Evolutionary conservation across 2,113 vertebrate species (phyloP).

Genomic region (Ciconia boyciana): DNA sequence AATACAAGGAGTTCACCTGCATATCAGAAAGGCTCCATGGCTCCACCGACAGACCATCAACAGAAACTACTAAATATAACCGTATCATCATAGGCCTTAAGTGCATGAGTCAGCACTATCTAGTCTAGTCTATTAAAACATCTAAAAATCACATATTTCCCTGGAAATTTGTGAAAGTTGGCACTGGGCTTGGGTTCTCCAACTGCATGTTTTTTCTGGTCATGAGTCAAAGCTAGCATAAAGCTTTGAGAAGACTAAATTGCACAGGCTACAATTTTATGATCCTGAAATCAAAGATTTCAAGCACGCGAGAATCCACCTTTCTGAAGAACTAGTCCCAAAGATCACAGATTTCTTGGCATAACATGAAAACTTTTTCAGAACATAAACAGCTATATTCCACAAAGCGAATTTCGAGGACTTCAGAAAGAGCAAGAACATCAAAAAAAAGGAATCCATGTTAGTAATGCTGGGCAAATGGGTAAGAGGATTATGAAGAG

Average conservation of each 20-base stretch:
- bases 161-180: neutral
- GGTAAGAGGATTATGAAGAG: slow-evolving; percentile 7
- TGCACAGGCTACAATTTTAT: neutral
- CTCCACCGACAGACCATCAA: neutral
- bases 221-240: neutral
- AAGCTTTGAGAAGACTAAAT: neutral
- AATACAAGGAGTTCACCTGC: neutral
- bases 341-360: neutral
- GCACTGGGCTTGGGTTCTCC: neutral
- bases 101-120: neutral
- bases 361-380: neutral
- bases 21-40: neutral
- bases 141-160: neutral
- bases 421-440: neutral
- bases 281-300: neutral
- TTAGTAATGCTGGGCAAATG: neutral
- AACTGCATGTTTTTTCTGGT: neutral
- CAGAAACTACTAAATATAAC: neutral
- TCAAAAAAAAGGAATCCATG: neutral
- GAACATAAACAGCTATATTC: neutral
- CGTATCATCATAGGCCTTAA: neutral
- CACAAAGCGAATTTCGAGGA: neutral
- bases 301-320: neutral
- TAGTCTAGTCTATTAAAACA: neutral
- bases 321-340: neutral